Evolutionary conservation across 35 echinoderm and acorn worm species (phyloP).

Genomic region (Apostichopus japonicus): DNA sequence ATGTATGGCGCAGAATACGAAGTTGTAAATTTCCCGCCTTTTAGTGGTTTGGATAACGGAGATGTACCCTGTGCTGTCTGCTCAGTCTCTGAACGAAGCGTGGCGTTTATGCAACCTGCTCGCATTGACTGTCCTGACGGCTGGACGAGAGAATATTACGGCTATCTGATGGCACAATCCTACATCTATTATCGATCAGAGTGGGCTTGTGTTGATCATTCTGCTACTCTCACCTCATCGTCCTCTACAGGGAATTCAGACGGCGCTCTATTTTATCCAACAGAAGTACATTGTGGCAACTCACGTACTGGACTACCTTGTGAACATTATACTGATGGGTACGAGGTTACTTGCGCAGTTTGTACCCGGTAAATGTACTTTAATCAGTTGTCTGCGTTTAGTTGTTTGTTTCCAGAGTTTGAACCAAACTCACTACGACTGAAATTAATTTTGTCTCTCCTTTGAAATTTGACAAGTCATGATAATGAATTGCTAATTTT

Average conservation of each 20-base stretch:
- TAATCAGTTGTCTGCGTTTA: too few relatives aligned
- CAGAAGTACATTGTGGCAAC: background rate
- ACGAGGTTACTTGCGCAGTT: conserved; percentile 22
- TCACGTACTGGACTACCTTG: too few relatives aligned
- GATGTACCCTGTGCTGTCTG: conserved; percentile 52
- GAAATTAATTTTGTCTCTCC: too few relatives aligned
- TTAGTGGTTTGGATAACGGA: background rate
- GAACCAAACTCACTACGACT: too few relatives aligned
- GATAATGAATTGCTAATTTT: too few relatives aligned
- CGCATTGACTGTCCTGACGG: conserved; percentile 18
- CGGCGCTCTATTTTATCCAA: conserved; percentile 31
- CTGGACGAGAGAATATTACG: conserved; percentile 62
- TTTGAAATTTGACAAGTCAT: too few relatives aligned
- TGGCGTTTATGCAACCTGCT: conserved; percentile 48
- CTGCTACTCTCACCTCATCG: background rate
- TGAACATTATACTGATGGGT: background rate
- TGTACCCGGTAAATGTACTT: background rate
- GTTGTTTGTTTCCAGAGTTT: too few relatives aligned
- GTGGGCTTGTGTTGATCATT: conserved; percentile 15
- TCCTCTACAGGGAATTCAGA: background rate
- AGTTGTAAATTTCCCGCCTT: conserved; percentile 24
- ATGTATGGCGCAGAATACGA: conserved; percentile 65
- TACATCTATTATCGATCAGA: background rate
- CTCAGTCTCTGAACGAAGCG: background rate
- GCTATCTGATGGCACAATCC: conserved; percentile 56